Evolutionary conservation across 2,113 vertebrate species (phyloP).

Genomic region (Echinops telfairi): DNA sequence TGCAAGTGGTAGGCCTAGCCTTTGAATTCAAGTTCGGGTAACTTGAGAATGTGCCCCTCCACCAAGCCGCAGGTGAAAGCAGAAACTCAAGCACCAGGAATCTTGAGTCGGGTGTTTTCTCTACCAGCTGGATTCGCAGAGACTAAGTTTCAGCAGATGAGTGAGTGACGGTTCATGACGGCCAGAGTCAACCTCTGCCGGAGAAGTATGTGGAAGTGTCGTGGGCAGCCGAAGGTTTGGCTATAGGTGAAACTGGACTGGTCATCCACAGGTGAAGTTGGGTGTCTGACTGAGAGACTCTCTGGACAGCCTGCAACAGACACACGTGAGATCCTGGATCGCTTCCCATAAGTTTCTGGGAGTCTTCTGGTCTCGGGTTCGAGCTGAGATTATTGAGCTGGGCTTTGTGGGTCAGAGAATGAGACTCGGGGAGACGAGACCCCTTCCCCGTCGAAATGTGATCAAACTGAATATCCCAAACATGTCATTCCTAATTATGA

Average conservation of each 20-base stretch:
- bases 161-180: background rate
- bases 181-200: fast-evolving
- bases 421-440: background rate
- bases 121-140: background rate
- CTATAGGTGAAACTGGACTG: background rate
- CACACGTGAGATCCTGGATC: background rate
- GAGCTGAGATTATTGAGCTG: background rate
- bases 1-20: background rate
- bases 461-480: background rate
- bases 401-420: background rate
- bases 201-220: background rate
- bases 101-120: background rate
- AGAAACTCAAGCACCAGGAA: background rate
- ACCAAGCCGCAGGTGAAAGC: background rate
- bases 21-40: background rate
- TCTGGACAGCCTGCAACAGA: too few species aligned
- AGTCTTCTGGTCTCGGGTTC: background rate
- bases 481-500: background rate
- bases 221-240: background rate
- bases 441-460: background rate
- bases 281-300: background rate
- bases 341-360: background rate
- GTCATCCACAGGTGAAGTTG: background rate
- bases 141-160: background rate
- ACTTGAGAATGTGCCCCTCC: background rate